Evolutionary conservation across 2,113 vertebrate species (phyloP).

Genomic region (Propithecus coquereli): DNA sequence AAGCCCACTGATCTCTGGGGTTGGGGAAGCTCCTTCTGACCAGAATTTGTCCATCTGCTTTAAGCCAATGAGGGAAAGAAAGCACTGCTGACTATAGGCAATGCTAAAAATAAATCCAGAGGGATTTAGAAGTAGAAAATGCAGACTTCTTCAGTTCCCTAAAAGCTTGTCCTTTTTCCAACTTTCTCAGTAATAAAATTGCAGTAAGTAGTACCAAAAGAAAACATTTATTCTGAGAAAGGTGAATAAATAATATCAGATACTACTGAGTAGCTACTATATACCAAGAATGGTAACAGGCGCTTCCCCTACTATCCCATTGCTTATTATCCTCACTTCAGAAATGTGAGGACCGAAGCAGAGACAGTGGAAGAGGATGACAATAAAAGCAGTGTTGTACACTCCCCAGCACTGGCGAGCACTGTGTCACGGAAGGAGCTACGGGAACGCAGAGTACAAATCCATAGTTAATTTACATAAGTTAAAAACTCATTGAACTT

Average conservation of each 20-base stretch:
- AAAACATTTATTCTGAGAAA: background rate
- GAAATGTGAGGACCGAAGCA: background rate
- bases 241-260: background rate
- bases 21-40: background rate
- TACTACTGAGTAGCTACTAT: background rate
- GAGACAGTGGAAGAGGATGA: background rate
- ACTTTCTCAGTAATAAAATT: background rate
- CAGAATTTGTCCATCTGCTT: background rate
- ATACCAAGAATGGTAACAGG: background rate
- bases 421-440: accelerated
- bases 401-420: accelerated
- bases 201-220: background rate
- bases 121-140: background rate
- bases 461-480: background rate
- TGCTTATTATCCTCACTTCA: background rate
- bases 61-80: background rate
- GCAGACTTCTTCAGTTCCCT: background rate
- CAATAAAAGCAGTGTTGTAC: background rate
- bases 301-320: background rate
- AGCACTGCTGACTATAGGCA: background rate
- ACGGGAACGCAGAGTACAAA: background rate
- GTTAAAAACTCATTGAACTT: background rate
- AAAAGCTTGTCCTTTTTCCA: background rate
- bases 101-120: background rate
- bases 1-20: background rate